Base-by-base conservation (phyloP, 2,797 vertebrate genomes). In the Falco rusticolus region DNA sequence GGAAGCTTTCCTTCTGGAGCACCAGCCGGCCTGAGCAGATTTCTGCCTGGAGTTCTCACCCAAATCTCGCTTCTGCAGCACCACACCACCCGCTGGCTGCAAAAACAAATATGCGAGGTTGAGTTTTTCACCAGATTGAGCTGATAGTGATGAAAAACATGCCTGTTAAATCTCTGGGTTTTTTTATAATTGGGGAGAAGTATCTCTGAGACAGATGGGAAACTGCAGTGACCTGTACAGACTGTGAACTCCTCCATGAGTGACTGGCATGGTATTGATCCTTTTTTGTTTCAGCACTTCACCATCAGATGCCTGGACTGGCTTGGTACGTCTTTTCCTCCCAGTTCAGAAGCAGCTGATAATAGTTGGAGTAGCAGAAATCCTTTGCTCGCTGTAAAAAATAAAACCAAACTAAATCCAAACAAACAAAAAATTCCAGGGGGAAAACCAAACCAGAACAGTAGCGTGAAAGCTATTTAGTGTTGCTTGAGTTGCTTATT, bases 71-170 rank as follows among this genome's bases (percentile, higher is more conserved):
- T 93, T 86, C 95, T 95, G 93, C 95, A 86, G 93, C 93, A 79
- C 94, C 80, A 41, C 92, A 95, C 95, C 95, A 96, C 97, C 96
- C 89, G 89, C 96, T 96, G 97, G 95, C 95, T 97, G 94, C 95
- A 94, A 93, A 92, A 96, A 97, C 96, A 97, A 97, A 96, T 94
- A 95, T 96, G 94, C 4, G 90, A 91, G 94, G 90, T 95, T 95
- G 94, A 90, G 82, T 93, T 96, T 96, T 97, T 84, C 89, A 90
- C 82, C 96, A 96, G 95, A 97, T 97, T 97, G 95, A 94, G 95
- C 92, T 78, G 93, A 47, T 84, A 70, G 95, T 93, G 94, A 91
- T 96, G 93, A 94, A 97, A 97, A 97, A 96, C 95, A 96, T 96
- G 95, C 93, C 94, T 97, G 93, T 97, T 93, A 95, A 93, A 96